phyloP scores from a whole-genome alignment of 2,888 invertebrate species.

The Criorhina ranunculi region DNA sequence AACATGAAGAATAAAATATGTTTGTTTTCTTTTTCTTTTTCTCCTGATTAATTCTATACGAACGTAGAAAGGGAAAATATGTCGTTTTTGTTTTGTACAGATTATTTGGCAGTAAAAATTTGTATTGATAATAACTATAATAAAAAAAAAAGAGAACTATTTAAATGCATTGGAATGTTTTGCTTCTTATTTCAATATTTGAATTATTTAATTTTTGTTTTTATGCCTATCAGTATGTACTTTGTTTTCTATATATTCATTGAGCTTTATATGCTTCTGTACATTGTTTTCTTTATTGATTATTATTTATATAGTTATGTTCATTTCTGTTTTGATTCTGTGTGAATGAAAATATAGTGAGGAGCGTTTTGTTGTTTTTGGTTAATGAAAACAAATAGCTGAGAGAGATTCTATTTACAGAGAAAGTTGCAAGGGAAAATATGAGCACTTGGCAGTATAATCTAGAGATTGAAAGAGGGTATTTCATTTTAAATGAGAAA shows the following conservation, averaged over 20 bases:
- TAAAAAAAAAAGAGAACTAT: conserved; percentile 40
- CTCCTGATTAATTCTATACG: conserved; percentile 29
- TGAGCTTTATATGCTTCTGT: conserved; percentile 42
- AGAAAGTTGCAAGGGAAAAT: background rate
- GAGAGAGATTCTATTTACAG: conserved; percentile 39
- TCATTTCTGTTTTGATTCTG: conserved; percentile 12
- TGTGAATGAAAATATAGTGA: conserved; percentile 9
- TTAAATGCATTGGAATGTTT: conserved; percentile 71
- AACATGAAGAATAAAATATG: conserved; percentile 24
- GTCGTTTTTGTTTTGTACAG: conserved; percentile 59
- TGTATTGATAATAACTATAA: conserved; percentile 25
- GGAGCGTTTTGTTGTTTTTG: background rate
- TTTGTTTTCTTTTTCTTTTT: conserved; percentile 11
- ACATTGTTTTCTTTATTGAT: conserved; percentile 37
- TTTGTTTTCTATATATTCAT: conserved; percentile 40
- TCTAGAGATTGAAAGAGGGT: background rate
- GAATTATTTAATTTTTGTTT: conserved; percentile 33
- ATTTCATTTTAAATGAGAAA: background rate
- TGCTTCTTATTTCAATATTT: conserved; percentile 37
- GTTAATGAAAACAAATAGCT: background rate
- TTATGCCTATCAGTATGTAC: conserved; percentile 38
- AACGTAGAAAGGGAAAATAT: conserved; percentile 18
- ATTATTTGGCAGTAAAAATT: conserved; percentile 71
- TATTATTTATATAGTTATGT: conserved; percentile 19
- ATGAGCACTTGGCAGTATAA: conserved; percentile 7